These are phyloP conservation scores for Eupithecia dodoneata DNA, from an alignment of 2,888 invertebrate genomes.

Conservation along the genomic window DNA sequence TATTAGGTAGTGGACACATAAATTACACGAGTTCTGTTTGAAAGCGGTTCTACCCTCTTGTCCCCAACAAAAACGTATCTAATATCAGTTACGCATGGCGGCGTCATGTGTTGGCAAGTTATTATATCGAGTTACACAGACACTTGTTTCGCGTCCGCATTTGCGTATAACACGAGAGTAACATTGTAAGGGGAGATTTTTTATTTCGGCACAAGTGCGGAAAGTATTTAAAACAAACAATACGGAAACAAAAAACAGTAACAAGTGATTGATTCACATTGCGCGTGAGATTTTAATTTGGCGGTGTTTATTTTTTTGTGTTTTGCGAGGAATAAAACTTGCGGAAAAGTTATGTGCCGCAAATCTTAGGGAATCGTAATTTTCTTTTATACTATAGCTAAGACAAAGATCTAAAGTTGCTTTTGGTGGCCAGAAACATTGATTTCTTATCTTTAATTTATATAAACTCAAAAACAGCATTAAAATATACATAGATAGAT, in stretches of 20 bases:
- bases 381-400: no score
- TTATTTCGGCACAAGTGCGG: no score
- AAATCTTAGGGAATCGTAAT: no score
- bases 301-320: not conserved
- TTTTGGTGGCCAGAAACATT: not conserved
- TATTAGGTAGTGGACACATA: not conserved
- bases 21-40: slow-evolving; percentile 6
- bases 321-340: not conserved
- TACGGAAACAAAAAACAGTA: not conserved
- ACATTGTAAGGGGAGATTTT: not conserved
- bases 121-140: slow-evolving; percentile 32
- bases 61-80: slow-evolving; percentile 43
- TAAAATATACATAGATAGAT: not conserved
- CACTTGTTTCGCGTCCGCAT: slow-evolving; percentile 25
- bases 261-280: not conserved
- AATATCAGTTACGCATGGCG: slow-evolving; percentile 40
- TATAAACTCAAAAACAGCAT: not conserved
- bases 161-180: not conserved
- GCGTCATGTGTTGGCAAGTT: slow-evolving; percentile 34
- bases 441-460: no score
- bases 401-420: not conserved
- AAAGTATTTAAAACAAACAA: no score
- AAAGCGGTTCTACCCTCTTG: slow-evolving; percentile 31
- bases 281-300: not conserved
- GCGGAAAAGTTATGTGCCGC: not conserved